These are phyloP conservation scores for Epinotia brunnichana DNA, from an alignment of 2,888 invertebrate genomes.

Conservation along the genomic window DNA sequence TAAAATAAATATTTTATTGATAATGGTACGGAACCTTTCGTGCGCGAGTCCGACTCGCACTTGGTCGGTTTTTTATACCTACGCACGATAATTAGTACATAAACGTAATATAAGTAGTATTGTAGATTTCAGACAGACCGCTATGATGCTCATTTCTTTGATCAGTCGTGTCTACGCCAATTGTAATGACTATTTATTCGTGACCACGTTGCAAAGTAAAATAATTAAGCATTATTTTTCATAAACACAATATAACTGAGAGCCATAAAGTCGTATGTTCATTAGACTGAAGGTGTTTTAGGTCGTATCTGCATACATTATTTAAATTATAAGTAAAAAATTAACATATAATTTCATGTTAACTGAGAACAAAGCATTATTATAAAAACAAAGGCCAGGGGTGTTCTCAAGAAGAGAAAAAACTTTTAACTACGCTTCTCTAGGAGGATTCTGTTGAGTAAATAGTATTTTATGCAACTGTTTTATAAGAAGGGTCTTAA, in stretches of 20 bases:
- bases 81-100: no score
- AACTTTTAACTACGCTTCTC: no score
- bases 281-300: neutral
- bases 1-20: no score
- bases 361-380: neutral
- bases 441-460: neutral
- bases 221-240: conserved; percentile 12
- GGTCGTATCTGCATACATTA: neutral
- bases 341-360: neutral
- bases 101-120: no score
- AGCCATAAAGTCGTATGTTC: neutral
- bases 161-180: neutral
- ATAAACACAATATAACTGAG: neutral
- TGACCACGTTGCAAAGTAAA: conserved; percentile 7
- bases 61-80: no score
- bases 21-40: no score
- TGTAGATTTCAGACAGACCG: no score
- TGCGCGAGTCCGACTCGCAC: no score
- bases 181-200: conserved; percentile 8
- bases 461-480: no score
- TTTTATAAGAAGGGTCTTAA: no score
- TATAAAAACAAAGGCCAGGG: neutral
- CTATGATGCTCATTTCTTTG: no score
- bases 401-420: neutral
- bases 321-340: conserved; percentile 7